Base-by-base conservation (phyloP, 2,888 invertebrate species). In the Peribatodes rhomboidaria region DNA sequence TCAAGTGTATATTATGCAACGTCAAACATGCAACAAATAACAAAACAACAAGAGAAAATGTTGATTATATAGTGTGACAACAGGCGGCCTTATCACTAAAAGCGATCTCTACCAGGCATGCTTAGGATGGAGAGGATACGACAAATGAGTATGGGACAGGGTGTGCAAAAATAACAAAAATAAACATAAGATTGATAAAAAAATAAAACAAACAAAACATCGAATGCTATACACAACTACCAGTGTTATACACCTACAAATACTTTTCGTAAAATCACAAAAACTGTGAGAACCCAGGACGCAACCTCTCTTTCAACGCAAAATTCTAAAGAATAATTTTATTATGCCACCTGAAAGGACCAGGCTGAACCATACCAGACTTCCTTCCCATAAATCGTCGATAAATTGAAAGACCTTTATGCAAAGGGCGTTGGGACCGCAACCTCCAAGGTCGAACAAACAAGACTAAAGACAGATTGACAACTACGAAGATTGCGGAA, bases 381-480 rank as follows among this genome's bases (percentile, higher is more conserved):
- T 58, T 54, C 63, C 63, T 54, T 33, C 20, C 46, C 53, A 59
- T 56, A 71, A 67, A 67, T 67, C 52, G 65, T 56, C 50, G 63
- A 63, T 69, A 69, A 69, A 71, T 69, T 61, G 65, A 58, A 57
- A 55, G 53, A 22, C 57, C 58, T 62, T 61, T 64, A 61, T 53
- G 61, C 52, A 56, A 69, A 69, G 55, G 66, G 33, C 56, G 49
- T 41, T 46, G 35, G 62, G 57, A 63, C 64, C 68, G 58, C 65
- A 52, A 46, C 44, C 63, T 20, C 46, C 52, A 64, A 69, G 70
- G 71, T 69, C 65, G 55, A 49, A 39, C 39, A 41, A 53, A 53
- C 3, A 22, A 53, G 7, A 9, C 0, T n/a, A 39, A 14, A 7
- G 7, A 22, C 39, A 53, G 53, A 53, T 14, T 3, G 10, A 1